phyloP scores from a whole-genome alignment of 2,113 vertebrate genomes.

The Pycnonotus jocosus region DNA sequence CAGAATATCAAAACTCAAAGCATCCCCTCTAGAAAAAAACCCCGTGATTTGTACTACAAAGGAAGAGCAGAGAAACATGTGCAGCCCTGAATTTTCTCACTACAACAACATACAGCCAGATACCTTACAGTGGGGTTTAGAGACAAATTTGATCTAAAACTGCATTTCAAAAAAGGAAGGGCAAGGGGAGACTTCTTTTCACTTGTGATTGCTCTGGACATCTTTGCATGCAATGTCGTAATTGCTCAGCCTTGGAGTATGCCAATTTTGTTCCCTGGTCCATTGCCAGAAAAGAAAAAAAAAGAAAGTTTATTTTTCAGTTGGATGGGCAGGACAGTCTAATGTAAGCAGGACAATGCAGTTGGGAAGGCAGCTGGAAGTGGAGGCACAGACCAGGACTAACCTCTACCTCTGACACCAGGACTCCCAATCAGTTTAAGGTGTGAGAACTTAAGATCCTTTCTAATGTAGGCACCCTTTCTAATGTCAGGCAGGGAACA shows the following conservation, averaged over 20 bases:
- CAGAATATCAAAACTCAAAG: neutral
- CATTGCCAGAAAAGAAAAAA: neutral
- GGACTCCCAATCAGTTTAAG: neutral
- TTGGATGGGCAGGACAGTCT: neutral
- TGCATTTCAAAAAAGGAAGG: neutral
- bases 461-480: neutral
- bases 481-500: neutral
- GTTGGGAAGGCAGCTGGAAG: neutral
- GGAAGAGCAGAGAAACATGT: neutral
- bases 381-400: neutral
- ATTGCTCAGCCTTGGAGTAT: neutral
- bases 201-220: neutral
- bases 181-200: neutral
- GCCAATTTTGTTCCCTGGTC: neutral
- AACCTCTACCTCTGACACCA: neutral
- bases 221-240: neutral
- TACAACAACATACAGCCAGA: neutral
- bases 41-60: neutral
- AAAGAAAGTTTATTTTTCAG: neutral
- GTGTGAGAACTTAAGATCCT: neutral
- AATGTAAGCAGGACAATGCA: neutral
- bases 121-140: neutral
- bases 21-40: neutral
- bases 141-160: neutral
- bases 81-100: neutral